Evolutionary conservation across 2,113 vertebrate species (phyloP), one percentile per base, ranked within the genome.

Genomic region (Melanotaenia duboulayi): DNA sequence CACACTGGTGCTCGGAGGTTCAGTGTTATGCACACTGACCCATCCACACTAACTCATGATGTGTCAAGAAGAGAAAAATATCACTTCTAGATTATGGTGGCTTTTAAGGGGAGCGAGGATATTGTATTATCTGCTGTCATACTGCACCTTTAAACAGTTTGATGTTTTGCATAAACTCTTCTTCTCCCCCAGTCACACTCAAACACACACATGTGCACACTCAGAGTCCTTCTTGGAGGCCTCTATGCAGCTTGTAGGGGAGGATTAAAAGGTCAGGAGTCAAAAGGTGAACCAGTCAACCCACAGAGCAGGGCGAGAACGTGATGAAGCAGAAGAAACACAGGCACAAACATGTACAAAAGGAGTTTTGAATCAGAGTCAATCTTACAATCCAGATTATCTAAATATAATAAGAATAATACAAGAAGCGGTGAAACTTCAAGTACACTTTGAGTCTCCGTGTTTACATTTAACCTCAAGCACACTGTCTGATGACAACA

Each of bases 221-320:
- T 19, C 42, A 54, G 7, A 55, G 71, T 61, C 46, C 11, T 72
- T 40, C 49, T 71, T 44, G 55, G 83, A 70, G 79, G 80, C 81
- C 78, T 81, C 10, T 9, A 74, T 85, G 82, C 84, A 83, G 84
- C 83, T 84, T 76, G 84, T 32, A 55, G 81, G 23, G n/a, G n/a
- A n/a, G 69, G 82, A 90, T 88, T 90, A 81, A 57, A 64, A 64
- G 84, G 78, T 88, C 77, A 80, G 57, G 60, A 80, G 88, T 86
- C 78, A 84, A 74, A 72, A 77, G 75, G 68, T 71, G 65, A 61
- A 44, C 61, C 57, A 66, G 71, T 87, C 84, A 80, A 59, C 57
- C 58, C 23, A 10, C 35, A 64, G 60, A 59, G 35, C 4, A 10
- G 32, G 8, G 67, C 75, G 49, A 67, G 64, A 74, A 82, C 58